Base-by-base conservation (phyloP, 2,797 vertebrate species). In the Chaetophractus vellerosus region DNA sequence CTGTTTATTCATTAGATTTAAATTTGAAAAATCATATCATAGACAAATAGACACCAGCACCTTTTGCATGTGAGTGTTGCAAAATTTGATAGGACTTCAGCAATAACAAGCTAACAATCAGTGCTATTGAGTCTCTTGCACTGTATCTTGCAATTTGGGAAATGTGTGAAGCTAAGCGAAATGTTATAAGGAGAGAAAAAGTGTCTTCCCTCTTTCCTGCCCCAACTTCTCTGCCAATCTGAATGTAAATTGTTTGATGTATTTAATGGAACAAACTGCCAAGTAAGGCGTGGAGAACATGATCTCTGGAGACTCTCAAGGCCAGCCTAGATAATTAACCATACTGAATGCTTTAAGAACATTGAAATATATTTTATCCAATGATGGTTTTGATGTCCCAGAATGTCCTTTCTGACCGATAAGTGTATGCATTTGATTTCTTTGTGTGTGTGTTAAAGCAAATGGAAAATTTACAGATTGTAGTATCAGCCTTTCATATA, bases 161-260 rank as follows among this genome's bases (percentile, higher is more conserved):
- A 97, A 82, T 84, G 38, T 89, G 71, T 91, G 76, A 95, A 88
- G 88, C 23, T 50, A 88, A 96, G 83, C 72, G 68, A 79, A 93
- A 66, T 52, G 15, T 52, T 72, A 57, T 55, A 75, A 61, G 66
- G 31, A 55, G 21, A 26, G 88, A 87, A 85, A 10, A 80, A 69
- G 26, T 64, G 6, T 38, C 55, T 88, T 85, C 55, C 23, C 10
- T 86, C 71, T 48, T 59, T 90, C 69, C 38, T 63, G 9, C 36
- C 78, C 33, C 55, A 72, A 50, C 36, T 96, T 15, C 24, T 94
- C 59, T 80, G 57, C 28, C 41, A 24, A 31, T 80, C 16, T 45
- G 33, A 75, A 85, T 45, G n/a, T 7, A 80, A 93, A 93, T 23
- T 36, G 12, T 64, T 86, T 84, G 50, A 85, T 78, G 19, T 61